Evolutionary conservation across 1,140 invertebrate genomes (phyloP), one percentile per base, ranked within the genome.

Genomic region (Zophobas atratus): DNA sequence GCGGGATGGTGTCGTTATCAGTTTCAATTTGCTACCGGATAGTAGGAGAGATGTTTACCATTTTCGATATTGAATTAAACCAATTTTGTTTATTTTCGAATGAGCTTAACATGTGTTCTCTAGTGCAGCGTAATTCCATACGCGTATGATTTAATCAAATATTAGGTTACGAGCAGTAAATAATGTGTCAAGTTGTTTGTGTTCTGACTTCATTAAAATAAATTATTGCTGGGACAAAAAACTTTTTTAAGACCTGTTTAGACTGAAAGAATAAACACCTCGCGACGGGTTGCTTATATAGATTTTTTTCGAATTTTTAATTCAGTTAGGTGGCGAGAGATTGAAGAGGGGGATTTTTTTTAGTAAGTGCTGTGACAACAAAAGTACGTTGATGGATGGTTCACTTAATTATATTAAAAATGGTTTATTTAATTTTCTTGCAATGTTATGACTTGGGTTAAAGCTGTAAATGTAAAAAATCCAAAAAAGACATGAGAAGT

Each of bases 101-200:
- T 4, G n/a, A 5, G n/a, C n/a, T 43, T 39, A 67, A 43, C 60
- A 67, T 67, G 60, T 67, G 60, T 67, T 43, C 6, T 20, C 32
- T 36, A 67, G 32, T 34, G 60, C 39, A 67, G 20, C 60, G 38
- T 6, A 67, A 67, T 33, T 60, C 56, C 56, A 6, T 46, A 51
- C 20, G 38, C n/a, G n/a, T 20, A 67, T 67, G 60, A 67, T 67
- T 67, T 67, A 67, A 67, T 67, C 41, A 67, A 67, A 67, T 67
- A 67, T 67, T 67, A 67, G 43, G 39, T 67, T 67, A 43, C 60
- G 33, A 67, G 60, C 32, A 67, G 60, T 67, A 67, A 67, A 67
- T 67, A 67, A 67, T 43, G 60, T 67, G 60, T 67, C 60, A 67
- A 67, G 60, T 36, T 67, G 60, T 67, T 67, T 67, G 60, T 20